Conservation (phyloP, 2,888 invertebrate species). For the Thereva unica region DNA sequence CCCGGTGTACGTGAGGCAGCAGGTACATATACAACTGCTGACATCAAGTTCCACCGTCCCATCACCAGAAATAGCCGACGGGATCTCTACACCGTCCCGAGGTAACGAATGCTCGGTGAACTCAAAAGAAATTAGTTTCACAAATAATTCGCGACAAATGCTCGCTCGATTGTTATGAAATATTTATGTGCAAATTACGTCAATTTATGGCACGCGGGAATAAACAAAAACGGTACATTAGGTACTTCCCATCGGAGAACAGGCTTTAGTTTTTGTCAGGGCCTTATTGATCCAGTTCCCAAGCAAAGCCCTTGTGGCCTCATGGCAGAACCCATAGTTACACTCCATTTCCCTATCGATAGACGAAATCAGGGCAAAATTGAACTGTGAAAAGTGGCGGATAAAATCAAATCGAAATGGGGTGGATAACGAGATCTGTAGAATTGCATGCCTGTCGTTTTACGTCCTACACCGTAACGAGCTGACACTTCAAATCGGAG, state of each 20-base stretch:
- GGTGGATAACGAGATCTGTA: constrained; percentile 14
- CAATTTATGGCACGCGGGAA: constrained; percentile 30
- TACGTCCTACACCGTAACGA: constrained; percentile 29
- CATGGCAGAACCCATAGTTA: too few relatives aligned
- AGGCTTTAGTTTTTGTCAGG: too few relatives aligned
- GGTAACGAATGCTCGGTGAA: constrained; percentile 16
- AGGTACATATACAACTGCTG: not conserved
- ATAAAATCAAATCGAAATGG: constrained; percentile 26
- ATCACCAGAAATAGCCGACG: not conserved
- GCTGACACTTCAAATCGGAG: constrained; percentile 36
- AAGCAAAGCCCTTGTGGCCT: too few relatives aligned
- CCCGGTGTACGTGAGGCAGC: not conserved
- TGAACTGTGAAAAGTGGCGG: constrained; percentile 21
- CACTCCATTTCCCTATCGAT: not conserved
- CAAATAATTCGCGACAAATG: constrained; percentile 34
- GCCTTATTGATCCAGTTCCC: too few relatives aligned
- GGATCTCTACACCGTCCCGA: constrained; percentile 15
- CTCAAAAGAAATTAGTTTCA: constrained; percentile 19
- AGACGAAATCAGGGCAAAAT: not conserved
- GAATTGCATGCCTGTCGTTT: constrained; percentile 29
- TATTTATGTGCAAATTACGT: constrained; percentile 34
- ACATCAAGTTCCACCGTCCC: not conserved
- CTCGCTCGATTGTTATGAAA: constrained; percentile 32
- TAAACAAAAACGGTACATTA: constrained; percentile 31
- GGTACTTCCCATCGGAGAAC: constrained; percentile 1